Percentiles rank a stretch among this genome's conserved stretches.
Conservation (phyloP, 2,797 vertebrate genomes). For the Aulostomus chinensis region DNA sequence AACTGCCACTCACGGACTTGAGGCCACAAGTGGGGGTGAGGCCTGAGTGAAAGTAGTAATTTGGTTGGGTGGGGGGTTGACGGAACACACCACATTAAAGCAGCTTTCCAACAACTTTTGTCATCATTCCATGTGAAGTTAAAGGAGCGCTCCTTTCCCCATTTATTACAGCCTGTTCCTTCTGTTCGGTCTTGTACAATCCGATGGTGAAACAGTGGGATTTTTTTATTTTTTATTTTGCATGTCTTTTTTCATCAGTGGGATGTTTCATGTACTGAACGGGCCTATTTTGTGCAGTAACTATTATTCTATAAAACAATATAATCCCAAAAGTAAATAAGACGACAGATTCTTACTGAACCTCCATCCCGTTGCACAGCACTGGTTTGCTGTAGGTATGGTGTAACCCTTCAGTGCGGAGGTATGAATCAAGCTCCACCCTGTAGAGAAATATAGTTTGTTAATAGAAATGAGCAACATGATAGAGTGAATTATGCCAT, state of each 20-base stretch:
- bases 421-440: too few species aligned
- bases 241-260: not conserved
- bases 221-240: constrained; percentile 6
- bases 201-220: constrained; percentile 2
- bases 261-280: too few species aligned
- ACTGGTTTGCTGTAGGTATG: too few species aligned
- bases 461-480: too few species aligned
- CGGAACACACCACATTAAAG: constrained; percentile 32
- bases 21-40: constrained; percentile 52
- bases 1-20: constrained; percentile 58
- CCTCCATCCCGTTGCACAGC: too few species aligned
- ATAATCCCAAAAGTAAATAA: too few species aligned
- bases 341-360: too few species aligned
- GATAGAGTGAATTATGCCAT: too few species aligned
- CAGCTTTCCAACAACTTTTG: constrained; percentile 25
- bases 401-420: too few species aligned
- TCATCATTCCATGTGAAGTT: constrained; percentile 14
- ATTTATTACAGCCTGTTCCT: not conserved
- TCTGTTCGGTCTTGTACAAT: constrained; percentile 2
- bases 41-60: constrained; percentile 59
- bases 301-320: too few species aligned
- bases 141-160: constrained; percentile 1
- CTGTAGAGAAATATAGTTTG: too few species aligned
- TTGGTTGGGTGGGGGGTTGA: constrained; percentile 27
- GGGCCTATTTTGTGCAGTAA: too few species aligned